These are phyloP conservation scores for Ornithoptera alexandrae DNA, from an alignment of 2,888 invertebrate genomes.

Conservation along the genomic window DNA sequence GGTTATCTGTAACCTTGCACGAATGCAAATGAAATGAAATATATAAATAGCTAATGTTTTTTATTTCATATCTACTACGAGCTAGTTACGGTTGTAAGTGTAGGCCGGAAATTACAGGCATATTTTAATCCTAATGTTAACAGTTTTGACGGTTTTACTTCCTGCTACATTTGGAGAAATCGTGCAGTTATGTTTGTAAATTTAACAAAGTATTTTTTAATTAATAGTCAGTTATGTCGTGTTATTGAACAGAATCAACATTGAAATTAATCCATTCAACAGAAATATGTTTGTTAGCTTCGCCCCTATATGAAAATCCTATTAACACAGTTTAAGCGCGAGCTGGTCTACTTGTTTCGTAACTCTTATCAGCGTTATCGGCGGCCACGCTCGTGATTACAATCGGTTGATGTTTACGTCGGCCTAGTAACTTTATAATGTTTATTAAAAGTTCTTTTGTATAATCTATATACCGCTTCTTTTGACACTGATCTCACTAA, in stretches of 20 bases:
- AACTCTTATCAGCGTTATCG: slow-evolving; percentile 23
- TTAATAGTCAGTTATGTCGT: no score
- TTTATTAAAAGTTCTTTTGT: neutral
- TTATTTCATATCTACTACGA: slow-evolving; percentile 1
- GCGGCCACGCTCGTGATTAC: slow-evolving; percentile 22
- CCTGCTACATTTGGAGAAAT: no score
- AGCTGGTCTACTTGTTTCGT: neutral
- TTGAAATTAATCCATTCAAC: no score
- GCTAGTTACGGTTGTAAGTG: neutral
- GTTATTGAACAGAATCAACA: no score
- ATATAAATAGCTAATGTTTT: slow-evolving; percentile 9
- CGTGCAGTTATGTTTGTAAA: no score
- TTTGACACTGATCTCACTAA: no score
- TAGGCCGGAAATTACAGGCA: neutral
- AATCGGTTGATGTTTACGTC: slow-evolving; percentile 7
- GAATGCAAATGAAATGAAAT: slow-evolving; percentile 15
- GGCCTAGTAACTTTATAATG: neutral
- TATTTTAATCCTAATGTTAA: no score
- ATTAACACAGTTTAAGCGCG: neutral
- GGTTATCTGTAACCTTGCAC: slow-evolving; percentile 24
- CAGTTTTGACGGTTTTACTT: no score
- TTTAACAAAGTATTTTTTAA: no score
- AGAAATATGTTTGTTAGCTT: no score
- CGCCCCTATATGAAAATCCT: neutral
- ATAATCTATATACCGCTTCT: no score